phyloP scores from a whole-genome alignment of 2,113 vertebrate genomes.

The Eubucco bourcierii region DNA sequence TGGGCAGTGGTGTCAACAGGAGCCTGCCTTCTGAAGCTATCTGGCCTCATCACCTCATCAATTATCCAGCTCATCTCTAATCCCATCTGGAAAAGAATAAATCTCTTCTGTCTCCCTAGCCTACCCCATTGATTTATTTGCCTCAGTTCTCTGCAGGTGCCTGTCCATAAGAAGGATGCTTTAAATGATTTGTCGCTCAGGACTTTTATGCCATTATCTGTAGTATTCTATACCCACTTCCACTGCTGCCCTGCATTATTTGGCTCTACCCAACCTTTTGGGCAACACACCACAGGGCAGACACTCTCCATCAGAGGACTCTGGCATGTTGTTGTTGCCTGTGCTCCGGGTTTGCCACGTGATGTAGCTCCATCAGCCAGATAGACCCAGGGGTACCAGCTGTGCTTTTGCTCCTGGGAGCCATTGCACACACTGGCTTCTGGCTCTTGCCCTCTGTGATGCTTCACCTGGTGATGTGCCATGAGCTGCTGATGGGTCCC shows the following conservation, averaged over 20 bases:
- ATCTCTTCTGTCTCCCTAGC: not conserved
- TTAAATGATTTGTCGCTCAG: not conserved
- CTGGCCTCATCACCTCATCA: not conserved
- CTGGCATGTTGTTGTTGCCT: not conserved
- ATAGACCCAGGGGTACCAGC: fast-evolving
- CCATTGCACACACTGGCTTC: fast-evolving
- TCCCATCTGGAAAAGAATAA: not conserved
- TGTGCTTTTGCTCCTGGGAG: fast-evolving
- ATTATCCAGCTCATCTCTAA: not conserved
- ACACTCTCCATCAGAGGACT: not conserved
- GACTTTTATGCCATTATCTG: not conserved
- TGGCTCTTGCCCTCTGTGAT: not conserved
- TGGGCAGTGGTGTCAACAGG: not conserved
- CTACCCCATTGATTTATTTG: not conserved
- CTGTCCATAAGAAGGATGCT: not conserved
- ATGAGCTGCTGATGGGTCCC: fast-evolving
- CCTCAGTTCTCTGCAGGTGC: not conserved
- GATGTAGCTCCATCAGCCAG: not conserved
- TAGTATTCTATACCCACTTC: not conserved
- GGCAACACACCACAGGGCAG: not conserved
- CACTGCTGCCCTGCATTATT: not conserved
- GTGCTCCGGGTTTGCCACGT: fast-evolving
- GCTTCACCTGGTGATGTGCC: not conserved
- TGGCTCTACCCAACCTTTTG: not conserved
- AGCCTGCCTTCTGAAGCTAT: not conserved